phyloP scores from a whole-genome alignment of 1,140 invertebrate genomes.

The Dysdera silvatica region DNA sequence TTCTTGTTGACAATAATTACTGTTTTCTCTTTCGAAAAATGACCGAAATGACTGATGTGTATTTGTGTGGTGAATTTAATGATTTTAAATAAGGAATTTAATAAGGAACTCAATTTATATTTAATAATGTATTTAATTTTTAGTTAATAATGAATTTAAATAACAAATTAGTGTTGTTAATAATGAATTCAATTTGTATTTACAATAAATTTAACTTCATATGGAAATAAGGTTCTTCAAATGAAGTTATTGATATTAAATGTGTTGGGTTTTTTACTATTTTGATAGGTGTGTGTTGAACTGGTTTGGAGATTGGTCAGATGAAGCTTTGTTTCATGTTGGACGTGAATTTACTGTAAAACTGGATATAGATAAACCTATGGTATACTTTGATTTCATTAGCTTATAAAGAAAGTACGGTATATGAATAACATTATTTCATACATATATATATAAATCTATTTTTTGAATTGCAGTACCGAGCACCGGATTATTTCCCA shows the following conservation, averaged over 20 bases:
- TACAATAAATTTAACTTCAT: not conserved
- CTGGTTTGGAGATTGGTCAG: slow-evolving; percentile 99
- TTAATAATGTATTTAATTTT: too few species aligned
- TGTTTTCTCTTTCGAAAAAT: too few species aligned
- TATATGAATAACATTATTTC: not conserved
- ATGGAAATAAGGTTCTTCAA: too few species aligned
- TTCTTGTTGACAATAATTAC: too few species aligned
- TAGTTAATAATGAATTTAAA: too few species aligned
- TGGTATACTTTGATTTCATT: slow-evolving; percentile 28
- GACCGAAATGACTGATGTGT: too few species aligned
- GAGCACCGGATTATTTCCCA: slow-evolving; percentile 78
- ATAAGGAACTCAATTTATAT: too few species aligned
- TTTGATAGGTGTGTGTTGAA: slow-evolving; percentile 93
- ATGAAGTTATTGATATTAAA: too few species aligned
- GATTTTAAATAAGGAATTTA: too few species aligned
- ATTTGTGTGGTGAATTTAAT: too few species aligned
- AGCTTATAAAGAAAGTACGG: not conserved
- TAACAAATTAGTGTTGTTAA: not conserved
- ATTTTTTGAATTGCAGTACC: slow-evolving; percentile 55
- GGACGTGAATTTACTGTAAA: slow-evolving; percentile 52
- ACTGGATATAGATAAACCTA: slow-evolving; percentile 51
- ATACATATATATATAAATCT: not conserved
- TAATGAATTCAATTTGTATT: not conserved
- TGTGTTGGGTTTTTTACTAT: too few species aligned
- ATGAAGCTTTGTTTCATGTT: slow-evolving; percentile 91